These are phyloP conservation scores for Macroteleia sp. DNA, from an alignment of 2,888 invertebrate species.

Conservation along the genomic window DNA sequence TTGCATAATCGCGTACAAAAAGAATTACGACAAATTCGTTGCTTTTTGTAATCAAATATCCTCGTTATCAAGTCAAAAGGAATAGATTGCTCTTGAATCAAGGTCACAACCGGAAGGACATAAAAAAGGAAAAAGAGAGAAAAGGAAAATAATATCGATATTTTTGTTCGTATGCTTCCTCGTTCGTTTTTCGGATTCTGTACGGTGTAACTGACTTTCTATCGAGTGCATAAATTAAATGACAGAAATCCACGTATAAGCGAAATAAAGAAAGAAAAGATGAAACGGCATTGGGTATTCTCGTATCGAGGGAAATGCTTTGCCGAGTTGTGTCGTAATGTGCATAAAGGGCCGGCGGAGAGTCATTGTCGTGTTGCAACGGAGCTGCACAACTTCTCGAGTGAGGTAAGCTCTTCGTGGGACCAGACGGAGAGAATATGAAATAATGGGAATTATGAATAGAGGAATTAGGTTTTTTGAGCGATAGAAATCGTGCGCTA, in stretches of 20 bases:
- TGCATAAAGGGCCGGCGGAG: slow-evolving; percentile 35
- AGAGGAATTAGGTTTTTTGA: slow-evolving; percentile 23
- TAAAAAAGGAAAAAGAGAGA: background rate
- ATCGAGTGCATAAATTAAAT: slow-evolving; percentile 19
- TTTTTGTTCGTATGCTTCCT: slow-evolving; percentile 2
- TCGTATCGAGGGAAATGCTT: slow-evolving; percentile 43
- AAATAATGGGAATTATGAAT: slow-evolving; percentile 51
- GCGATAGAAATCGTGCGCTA: slow-evolving; percentile 13
- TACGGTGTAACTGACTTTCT: slow-evolving; percentile 28
- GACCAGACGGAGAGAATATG: slow-evolving; percentile 32
- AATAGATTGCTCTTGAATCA: slow-evolving; percentile 31
- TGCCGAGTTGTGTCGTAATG: slow-evolving; percentile 38
- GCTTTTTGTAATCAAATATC: slow-evolving; percentile 52
- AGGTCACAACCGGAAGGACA: slow-evolving; percentile 27
- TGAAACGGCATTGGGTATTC: slow-evolving; percentile 35
- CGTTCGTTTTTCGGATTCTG: slow-evolving; percentile 5
- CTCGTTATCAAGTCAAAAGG: slow-evolving; percentile 23
- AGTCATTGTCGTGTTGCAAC: slow-evolving; percentile 58
- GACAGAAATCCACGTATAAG: slow-evolving; percentile 3
- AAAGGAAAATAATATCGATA: background rate
- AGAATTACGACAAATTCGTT: slow-evolving; percentile 37
- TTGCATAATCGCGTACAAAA: slow-evolving; percentile 45
- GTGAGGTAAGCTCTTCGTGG: slow-evolving; percentile 35
- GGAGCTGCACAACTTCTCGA: slow-evolving; percentile 40
- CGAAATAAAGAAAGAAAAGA: slow-evolving; percentile 15